A percentile compares a stretch with the other conserved stretches of the same genome.
These are phyloP conservation scores for Synergus itoensis DNA, from an alignment of 2,888 invertebrate genomes.

Conservation along the genomic window DNA sequence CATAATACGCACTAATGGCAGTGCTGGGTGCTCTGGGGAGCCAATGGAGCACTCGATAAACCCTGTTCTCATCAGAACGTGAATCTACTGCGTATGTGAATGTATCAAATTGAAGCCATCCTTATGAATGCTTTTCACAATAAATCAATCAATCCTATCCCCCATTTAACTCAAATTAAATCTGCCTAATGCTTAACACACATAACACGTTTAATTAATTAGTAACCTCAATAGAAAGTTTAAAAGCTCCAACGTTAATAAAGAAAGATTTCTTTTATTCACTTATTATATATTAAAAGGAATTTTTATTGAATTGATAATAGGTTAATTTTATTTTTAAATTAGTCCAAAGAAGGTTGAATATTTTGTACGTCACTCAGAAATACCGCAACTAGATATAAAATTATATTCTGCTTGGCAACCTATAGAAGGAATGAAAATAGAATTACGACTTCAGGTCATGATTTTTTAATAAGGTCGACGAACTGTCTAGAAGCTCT, in stretches of 20 bases:
- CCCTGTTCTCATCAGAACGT: slow-evolving; percentile 60
- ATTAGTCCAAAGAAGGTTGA: not conserved
- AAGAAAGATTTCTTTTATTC: too few relatives aligned
- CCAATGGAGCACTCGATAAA: slow-evolving; percentile 60
- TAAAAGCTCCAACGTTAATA: too few relatives aligned
- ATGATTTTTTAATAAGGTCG: slow-evolving; percentile 36
- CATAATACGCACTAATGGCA: slow-evolving; percentile 67
- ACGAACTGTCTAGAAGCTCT: slow-evolving; percentile 18
- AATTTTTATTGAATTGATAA: too few relatives aligned
- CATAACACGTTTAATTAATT: too few relatives aligned
- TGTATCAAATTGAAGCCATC: slow-evolving; percentile 32
- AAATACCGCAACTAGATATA: slow-evolving; percentile 6
- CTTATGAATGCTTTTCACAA: slow-evolving; percentile 7
- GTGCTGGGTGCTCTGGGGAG: slow-evolving; percentile 54
- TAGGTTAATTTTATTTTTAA: too few relatives aligned
- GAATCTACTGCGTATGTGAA: slow-evolving; percentile 46
- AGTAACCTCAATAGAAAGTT: too few relatives aligned
- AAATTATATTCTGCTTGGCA: slow-evolving; percentile 9
- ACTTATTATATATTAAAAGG: too few relatives aligned
- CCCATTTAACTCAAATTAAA: not conserved
- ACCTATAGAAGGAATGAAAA: slow-evolving; percentile 3
- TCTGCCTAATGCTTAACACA: not conserved
- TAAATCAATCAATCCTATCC: slow-evolving; percentile 9
- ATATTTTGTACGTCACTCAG: not conserved
- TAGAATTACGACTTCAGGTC: slow-evolving; percentile 11